phyloP scores from a whole-genome alignment of 1,140 invertebrate species.

The Parapsyche elsis region DNA sequence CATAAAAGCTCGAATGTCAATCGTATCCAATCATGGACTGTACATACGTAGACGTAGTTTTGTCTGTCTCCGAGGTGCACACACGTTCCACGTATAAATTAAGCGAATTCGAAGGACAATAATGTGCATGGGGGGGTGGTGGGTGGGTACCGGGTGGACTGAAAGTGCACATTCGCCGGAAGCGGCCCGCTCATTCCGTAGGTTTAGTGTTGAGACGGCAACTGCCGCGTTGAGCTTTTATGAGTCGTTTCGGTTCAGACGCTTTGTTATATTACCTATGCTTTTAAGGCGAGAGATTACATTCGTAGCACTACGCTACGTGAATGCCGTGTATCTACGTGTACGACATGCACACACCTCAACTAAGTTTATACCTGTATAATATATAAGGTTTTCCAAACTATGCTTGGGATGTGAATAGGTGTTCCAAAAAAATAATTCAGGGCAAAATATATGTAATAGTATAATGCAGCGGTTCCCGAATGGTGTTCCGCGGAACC shows the following conservation, averaged over 20 bases:
- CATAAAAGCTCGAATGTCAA: too few species aligned
- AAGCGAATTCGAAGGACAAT: neutral
- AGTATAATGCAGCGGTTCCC: too few species aligned
- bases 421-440: too few species aligned
- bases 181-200: slow-evolving; percentile 30
- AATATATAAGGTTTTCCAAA: too few species aligned
- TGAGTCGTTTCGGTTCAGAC: slow-evolving; percentile 55
- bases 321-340: slow-evolving; percentile 36
- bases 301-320: slow-evolving; percentile 42
- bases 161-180: slow-evolving; percentile 7
- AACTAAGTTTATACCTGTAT: too few species aligned
- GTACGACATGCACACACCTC: neutral
- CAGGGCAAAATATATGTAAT: too few species aligned
- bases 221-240: slow-evolving; percentile 52
- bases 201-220: slow-evolving; percentile 47
- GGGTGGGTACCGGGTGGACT: neutral
- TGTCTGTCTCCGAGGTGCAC: neutral
- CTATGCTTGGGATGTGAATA: too few species aligned
- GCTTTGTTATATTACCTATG: slow-evolving; percentile 56
- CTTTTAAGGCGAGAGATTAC: slow-evolving; percentile 55
- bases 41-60: too few species aligned
- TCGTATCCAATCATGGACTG: too few species aligned
- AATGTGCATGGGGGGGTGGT: neutral
- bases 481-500: too few species aligned
- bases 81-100: neutral